A percentile compares a stretch with the other conserved stretches of the same genome.
These are phyloP conservation scores for Melinaea menophilus DNA, from an alignment of 2,888 invertebrate species.

Conservation along the genomic window DNA sequence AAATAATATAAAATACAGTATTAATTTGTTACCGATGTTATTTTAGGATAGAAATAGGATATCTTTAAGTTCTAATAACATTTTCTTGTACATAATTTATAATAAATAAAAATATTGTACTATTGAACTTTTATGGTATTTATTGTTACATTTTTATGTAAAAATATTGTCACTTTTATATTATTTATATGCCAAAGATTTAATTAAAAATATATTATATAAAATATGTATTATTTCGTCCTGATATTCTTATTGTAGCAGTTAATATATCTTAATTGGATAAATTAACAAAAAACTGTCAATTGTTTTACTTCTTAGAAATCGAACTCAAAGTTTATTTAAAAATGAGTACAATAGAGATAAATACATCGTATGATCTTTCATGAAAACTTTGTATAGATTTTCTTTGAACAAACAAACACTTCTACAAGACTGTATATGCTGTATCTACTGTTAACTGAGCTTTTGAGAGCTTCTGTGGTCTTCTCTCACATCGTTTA, in stretches of 20 bases:
- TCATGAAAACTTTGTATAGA: too few species aligned
- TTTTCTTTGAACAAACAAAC: too few species aligned
- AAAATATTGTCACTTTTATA: constrained; percentile 15
- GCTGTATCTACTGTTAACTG: too few species aligned
- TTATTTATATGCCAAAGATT: constrained; percentile 28
- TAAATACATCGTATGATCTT: too few species aligned
- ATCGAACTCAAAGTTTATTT: too few species aligned
- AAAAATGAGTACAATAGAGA: too few species aligned
- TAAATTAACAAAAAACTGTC: too few species aligned
- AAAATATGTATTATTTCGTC: neutral
- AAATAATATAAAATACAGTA: neutral
- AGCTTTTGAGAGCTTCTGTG: too few species aligned
- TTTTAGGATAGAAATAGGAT: neutral
- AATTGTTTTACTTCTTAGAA: too few species aligned
- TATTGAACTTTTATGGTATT: neutral
- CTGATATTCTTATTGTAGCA: neutral
- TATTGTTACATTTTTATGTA: constrained; percentile 3
- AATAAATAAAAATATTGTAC: neutral
- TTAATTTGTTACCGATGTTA: constrained; percentile 2
- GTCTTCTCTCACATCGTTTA: too few species aligned
- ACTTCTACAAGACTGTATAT: too few species aligned
- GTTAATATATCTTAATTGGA: neutral
- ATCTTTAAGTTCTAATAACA: neutral
- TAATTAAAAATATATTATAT: constrained; percentile 18
- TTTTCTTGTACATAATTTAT: neutral